Conservation (phyloP, 1,140 invertebrate species). For the Myzus persicae region DNA sequence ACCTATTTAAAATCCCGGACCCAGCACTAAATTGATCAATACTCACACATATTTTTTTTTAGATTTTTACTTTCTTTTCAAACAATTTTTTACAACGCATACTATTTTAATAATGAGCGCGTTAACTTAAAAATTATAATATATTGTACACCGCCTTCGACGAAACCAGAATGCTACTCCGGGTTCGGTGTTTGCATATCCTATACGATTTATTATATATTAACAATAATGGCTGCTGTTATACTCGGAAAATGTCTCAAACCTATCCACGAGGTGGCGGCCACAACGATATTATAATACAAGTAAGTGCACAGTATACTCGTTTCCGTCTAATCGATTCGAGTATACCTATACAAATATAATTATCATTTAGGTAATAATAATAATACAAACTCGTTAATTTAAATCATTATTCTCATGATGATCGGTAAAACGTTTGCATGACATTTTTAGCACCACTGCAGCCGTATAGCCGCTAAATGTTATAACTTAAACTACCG, state of each 20-base stretch:
- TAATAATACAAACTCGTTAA: neutral
- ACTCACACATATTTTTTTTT: neutral
- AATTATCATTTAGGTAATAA: neutral
- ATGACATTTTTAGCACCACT: neutral
- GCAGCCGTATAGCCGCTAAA: too few relatives aligned
- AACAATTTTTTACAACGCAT: neutral
- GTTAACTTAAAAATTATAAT: neutral
- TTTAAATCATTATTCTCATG: neutral
- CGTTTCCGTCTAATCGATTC: neutral
- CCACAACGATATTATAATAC: neutral
- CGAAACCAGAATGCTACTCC: neutral
- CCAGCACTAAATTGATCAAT: neutral
- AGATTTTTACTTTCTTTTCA: neutral
- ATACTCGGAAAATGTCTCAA: neutral
- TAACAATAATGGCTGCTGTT: conserved; percentile 14
- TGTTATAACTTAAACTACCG: neutral
- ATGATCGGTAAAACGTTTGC: neutral
- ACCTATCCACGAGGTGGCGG: neutral
- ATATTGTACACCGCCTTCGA: neutral
- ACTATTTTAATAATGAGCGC: neutral
- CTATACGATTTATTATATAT: neutral
- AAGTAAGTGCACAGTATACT: neutral
- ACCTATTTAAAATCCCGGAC: neutral
- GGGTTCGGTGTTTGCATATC: neutral
- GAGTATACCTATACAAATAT: neutral